phyloP scores from a whole-genome alignment of 2,797 vertebrate genomes.

The Poecilia wingei region DNA sequence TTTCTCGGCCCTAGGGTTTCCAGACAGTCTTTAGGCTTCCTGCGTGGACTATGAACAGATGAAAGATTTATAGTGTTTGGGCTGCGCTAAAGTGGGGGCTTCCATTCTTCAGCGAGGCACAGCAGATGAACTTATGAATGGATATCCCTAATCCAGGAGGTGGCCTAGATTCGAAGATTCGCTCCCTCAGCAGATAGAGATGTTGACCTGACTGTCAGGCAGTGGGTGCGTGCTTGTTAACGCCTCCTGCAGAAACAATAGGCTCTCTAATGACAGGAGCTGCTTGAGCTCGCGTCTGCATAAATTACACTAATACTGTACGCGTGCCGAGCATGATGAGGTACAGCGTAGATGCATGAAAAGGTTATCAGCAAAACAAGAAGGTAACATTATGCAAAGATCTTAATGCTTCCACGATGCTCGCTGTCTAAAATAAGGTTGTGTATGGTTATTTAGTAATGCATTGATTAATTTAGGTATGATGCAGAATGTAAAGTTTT shows the following conservation, averaged over 20 bases:
- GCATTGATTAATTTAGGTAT: not conserved
- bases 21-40: conserved; percentile 10
- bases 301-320: conserved; percentile 75
- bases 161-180: conserved; percentile 65
- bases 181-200: conserved; percentile 60
- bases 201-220: conserved; percentile 52
- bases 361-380: conserved; percentile 11
- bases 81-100: conserved; percentile 3
- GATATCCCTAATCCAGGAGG: conserved; percentile 64
- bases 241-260: conserved; percentile 73
- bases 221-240: conserved; percentile 13
- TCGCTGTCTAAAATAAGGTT: not conserved
- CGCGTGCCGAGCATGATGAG: conserved; percentile 59
- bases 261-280: conserved; percentile 71
- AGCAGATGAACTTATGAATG: conserved; percentile 61
- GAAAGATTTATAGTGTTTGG: conserved; percentile 64
- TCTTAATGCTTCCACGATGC: not conserved
- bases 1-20: not conserved
- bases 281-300: conserved; percentile 50
- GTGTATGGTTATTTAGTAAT: not conserved
- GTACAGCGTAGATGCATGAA: conserved; percentile 33
- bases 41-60: conserved; percentile 43
- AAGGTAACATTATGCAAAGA: not conserved
- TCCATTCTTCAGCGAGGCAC: conserved; percentile 26
- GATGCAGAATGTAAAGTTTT: not conserved